Evolutionary conservation across 2,797 vertebrate genomes (phyloP).

Genomic region (Hemitrygon akajei): DNA sequence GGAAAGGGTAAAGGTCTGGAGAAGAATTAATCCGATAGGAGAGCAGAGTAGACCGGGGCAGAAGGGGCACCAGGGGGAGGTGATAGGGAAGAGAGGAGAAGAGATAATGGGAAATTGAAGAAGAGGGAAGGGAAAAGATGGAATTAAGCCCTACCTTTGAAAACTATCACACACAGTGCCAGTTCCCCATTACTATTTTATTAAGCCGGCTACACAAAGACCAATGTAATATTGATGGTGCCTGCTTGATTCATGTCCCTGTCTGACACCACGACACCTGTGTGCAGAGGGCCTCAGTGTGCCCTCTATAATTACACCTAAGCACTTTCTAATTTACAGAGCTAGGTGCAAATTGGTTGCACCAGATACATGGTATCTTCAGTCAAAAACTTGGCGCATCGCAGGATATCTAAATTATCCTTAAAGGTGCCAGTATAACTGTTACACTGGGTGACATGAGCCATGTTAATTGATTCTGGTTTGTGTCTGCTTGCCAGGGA

Average conservation of each 20-base stretch:
- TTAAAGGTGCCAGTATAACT: conserved; percentile 28
- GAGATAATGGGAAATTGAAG: too few species aligned
- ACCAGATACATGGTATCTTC: background rate
- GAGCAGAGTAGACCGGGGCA: too few species aligned
- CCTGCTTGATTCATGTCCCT: background rate
- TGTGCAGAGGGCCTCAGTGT: background rate
- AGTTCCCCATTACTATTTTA: background rate
- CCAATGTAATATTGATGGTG: background rate
- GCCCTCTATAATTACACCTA: conserved; percentile 13
- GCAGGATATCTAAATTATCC: conserved; percentile 33
- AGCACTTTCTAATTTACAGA: conserved; percentile 18
- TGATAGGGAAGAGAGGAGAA: too few species aligned
- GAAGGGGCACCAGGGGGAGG: too few species aligned
- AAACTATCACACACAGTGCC: background rate
- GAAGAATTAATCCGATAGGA: too few species aligned
- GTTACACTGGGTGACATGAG: conserved; percentile 28
- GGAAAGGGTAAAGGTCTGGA: too few species aligned
- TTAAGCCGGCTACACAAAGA: too few species aligned
- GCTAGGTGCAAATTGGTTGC: conserved; percentile 22
- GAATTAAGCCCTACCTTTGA: too few species aligned
- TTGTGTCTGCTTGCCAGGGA: conserved; percentile 22
- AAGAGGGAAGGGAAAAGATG: too few species aligned
- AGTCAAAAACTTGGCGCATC: conserved; percentile 33
- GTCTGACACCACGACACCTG: background rate
- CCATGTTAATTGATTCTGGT: conserved; percentile 31